These are phyloP conservation scores for Sinodicranocentrus sp. DNA, from an alignment of 2,888 invertebrate genomes.

Conservation along the genomic window DNA sequence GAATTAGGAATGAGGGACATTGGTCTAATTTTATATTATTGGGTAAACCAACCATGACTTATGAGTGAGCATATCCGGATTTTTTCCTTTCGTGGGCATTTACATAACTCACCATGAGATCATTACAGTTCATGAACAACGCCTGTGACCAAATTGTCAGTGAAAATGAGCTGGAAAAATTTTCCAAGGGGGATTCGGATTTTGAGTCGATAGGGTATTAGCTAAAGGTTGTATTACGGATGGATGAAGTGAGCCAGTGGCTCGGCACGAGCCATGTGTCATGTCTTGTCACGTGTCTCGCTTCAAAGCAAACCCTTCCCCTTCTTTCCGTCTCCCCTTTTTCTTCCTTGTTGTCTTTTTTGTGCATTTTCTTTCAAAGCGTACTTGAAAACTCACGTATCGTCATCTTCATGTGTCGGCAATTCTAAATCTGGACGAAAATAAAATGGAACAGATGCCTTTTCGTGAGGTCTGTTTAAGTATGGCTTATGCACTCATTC, in stretches of 20 bases:
- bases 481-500: too few relatives aligned
- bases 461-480: not conserved
- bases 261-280: slow-evolving; percentile 69
- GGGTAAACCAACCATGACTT: too few relatives aligned
- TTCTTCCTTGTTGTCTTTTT: not conserved
- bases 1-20: too few relatives aligned
- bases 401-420: slow-evolving; percentile 25
- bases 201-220: too few relatives aligned
- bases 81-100: too few relatives aligned
- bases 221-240: not conserved
- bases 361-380: not conserved
- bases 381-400: slow-evolving; percentile 9
- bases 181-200: not conserved
- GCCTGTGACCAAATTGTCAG: not conserved
- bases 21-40: too few relatives aligned
- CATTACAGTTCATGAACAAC: not conserved
- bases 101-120: slow-evolving; percentile 10
- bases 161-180: slow-evolving; percentile 22
- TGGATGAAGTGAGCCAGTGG: slow-evolving; percentile 35
- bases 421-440: slow-evolving; percentile 61
- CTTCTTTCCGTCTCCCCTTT: slow-evolving; percentile 36
- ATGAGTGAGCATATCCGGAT: too few relatives aligned
- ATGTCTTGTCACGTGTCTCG: slow-evolving; percentile 66
- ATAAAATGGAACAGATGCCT: slow-evolving; percentile 62
- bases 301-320: slow-evolving; percentile 44